A percentile compares a stretch with the other conserved stretches of the same genome.
Conservation (phyloP, 2,797 vertebrate species). For the Florisuga fusca region DNA sequence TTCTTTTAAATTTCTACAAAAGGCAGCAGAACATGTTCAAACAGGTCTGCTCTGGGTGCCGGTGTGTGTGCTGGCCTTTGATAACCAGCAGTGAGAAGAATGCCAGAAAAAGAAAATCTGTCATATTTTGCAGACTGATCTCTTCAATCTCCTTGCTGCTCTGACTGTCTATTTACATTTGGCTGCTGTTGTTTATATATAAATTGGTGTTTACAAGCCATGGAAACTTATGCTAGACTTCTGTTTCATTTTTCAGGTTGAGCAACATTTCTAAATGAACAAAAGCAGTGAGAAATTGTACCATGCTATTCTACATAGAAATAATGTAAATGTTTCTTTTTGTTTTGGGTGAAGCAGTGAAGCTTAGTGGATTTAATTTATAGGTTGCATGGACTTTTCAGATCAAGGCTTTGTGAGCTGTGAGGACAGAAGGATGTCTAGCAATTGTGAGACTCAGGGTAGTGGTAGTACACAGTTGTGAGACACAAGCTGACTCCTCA, state of each 20-base stretch:
- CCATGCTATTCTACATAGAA: not conserved
- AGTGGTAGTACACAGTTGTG: not conserved
- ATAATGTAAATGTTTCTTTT: conserved; percentile 50
- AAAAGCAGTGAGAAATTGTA: conserved; percentile 29
- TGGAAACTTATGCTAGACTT: conserved; percentile 57
- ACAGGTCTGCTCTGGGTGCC: conserved; percentile 80
- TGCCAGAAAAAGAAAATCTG: conserved; percentile 39
- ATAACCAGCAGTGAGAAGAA: conserved; percentile 57
- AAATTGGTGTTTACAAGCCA: conserved; percentile 63
- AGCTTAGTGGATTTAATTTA: conserved; percentile 23
- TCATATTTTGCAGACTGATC: conserved; percentile 55
- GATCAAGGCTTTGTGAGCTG: not conserved
- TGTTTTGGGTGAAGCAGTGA: conserved; percentile 18
- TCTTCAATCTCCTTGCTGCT: conserved; percentile 51
- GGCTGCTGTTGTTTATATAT: conserved; percentile 61
- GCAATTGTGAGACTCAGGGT: not conserved
- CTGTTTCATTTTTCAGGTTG: conserved; percentile 69
- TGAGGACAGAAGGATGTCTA: not conserved
- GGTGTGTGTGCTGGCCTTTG: conserved; percentile 72
- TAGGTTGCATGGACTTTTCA: not conserved
- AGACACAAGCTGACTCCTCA: not conserved
- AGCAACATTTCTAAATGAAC: conserved; percentile 60
- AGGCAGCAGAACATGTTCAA: conserved; percentile 80
- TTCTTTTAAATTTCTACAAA: conserved; percentile 82
- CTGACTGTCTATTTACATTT: conserved; percentile 65